Evolutionary conservation across 2,888 invertebrate genomes (phyloP).

Genomic region (Eilema sororculum): DNA sequence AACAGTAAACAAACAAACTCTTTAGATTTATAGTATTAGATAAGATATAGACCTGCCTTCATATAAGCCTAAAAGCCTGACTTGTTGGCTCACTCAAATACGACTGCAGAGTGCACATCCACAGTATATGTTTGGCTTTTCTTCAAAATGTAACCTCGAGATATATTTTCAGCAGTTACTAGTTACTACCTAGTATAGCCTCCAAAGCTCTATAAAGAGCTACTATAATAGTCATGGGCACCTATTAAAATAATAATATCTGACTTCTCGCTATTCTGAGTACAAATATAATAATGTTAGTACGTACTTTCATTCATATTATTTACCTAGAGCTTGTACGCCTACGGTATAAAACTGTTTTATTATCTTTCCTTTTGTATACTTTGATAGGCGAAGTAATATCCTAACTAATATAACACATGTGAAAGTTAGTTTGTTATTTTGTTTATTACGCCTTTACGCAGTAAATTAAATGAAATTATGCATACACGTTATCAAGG

Average conservation of each 20-base stretch:
- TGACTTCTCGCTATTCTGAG: neutral
- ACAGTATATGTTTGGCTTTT: neutral
- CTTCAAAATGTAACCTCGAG: neutral
- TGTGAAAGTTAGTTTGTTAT: neutral
- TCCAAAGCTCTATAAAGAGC: neutral
- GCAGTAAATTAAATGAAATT: neutral
- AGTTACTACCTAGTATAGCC: neutral
- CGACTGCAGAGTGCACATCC: neutral
- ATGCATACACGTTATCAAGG: too few species aligned
- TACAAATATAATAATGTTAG: neutral
- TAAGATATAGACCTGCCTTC: neutral
- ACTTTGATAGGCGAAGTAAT: neutral
- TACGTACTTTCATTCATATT: neutral
- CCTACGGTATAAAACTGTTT: neutral
- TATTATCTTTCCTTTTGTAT: neutral
- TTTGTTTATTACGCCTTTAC: neutral
- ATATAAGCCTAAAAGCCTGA: neutral
- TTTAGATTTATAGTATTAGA: too few species aligned
- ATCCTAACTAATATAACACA: neutral
- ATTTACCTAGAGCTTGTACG: neutral
- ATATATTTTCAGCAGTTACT: neutral
- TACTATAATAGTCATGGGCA: neutral
- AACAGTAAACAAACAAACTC: too few species aligned
- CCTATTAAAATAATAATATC: neutral
- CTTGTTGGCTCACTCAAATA: neutral